Base-by-base conservation (phyloP, 2,888 invertebrate species). In the Microplitis deprimator region DNA sequence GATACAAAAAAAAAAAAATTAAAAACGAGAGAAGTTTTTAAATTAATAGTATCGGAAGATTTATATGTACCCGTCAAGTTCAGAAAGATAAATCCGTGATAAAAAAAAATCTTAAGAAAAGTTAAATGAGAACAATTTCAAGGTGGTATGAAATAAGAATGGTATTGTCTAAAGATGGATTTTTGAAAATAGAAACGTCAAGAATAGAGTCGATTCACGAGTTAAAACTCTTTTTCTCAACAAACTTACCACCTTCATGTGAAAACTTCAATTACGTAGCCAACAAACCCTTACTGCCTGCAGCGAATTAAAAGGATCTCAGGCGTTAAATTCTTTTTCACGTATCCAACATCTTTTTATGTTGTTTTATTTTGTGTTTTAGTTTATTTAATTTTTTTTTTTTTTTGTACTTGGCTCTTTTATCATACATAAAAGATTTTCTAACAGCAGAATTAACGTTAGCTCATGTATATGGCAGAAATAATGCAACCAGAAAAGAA, bases 251-350 rank as follows among this genome's bases (percentile, higher is more conserved):
- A 64, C 6, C 5, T 13, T 76, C 69, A 50, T 41, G 70, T n/a
- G 67, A 64, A 67, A 68, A 76, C 64, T 76, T 72, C 65, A 76
- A 71, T 72, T 76, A 76, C 50, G 41, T 20, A 38, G 38, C 67
- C 67, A 67, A 39, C 67, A 20, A 67, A 67, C 67, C 50, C 50
- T 50, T 2, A 50, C 50, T 50, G 13, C 50, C 50, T 50, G 50
- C 13, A 13, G 8, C 50, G 13, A 50, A 50, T 50, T 13, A 50
- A 50, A 50, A 3, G 50, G 13, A 50, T 50, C 50, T 50, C 50
- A 50, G 50, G 13, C 50, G 50, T 50, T 50, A 50, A 50, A 50
- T 50, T 50, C 50, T 50, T 68, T 68, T 40, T 16, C 13, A 40
- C 40, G 3, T 50, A 50, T 50, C 50, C 50, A 39, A 68, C 13